Evolutionary conservation across 2,113 vertebrate genomes (phyloP).

Genomic region (Calonectris borealis): DNA sequence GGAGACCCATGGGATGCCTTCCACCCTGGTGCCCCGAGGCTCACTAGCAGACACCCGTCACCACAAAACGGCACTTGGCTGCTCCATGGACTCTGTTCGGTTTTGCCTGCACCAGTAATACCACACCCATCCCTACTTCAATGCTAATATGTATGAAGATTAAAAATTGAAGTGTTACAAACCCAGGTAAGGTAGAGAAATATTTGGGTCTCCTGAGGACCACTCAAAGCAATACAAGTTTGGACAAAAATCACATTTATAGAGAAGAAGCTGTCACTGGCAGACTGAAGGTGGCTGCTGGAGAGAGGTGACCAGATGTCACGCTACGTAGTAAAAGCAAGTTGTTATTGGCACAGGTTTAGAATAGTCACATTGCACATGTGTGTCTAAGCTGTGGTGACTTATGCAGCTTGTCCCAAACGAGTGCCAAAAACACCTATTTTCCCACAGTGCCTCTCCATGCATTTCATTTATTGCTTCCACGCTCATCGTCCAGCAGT

Average conservation of each 20-base stretch:
- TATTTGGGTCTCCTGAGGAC: not conserved
- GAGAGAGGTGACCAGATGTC: not conserved
- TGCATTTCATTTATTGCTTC: not conserved
- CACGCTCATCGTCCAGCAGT: not conserved
- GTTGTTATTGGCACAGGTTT: not conserved
- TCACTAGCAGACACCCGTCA: not conserved
- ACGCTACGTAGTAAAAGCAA: not conserved
- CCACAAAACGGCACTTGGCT: not conserved
- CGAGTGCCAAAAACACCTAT: not conserved
- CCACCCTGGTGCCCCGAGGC: too few relatives aligned
- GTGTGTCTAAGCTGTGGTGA: not conserved
- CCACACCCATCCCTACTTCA: not conserved
- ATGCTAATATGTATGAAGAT: not conserved
- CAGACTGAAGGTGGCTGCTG: not conserved
- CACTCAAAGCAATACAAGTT: not conserved
- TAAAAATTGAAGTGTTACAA: not conserved
- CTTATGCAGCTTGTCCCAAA: not conserved
- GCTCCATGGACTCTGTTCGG: not conserved
- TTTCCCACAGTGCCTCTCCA: not conserved
- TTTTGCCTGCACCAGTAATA: not conserved
- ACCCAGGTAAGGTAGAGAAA: not conserved
- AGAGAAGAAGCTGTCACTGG: not conserved
- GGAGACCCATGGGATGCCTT: not conserved
- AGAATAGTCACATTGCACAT: not conserved
- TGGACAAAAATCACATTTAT: not conserved